These are phyloP conservation scores for Strigops habroptila DNA, from an alignment of 2,113 vertebrate genomes.

Conservation along the genomic window DNA sequence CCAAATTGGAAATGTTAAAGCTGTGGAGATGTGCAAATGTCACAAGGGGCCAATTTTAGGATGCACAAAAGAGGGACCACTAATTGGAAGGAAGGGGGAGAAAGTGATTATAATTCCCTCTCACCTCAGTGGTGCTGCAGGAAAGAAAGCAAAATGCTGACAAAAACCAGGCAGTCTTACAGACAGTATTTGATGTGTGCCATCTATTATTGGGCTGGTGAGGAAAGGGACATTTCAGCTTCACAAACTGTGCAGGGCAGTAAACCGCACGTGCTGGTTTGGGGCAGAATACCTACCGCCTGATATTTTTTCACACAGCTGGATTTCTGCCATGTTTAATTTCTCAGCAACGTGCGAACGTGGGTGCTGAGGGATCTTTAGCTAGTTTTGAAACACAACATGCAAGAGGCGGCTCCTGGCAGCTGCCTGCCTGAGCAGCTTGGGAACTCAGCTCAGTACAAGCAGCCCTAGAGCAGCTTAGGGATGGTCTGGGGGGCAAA, in stretches of 20 bases:
- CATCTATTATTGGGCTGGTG: not conserved
- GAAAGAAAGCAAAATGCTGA: not conserved
- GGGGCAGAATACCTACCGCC: not conserved
- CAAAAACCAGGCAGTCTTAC: not conserved
- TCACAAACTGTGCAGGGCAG: not conserved
- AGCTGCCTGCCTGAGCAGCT: not conserved
- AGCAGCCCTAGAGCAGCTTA: not conserved
- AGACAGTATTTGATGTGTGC: not conserved
- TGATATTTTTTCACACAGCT: not conserved
- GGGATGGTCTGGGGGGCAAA: not conserved
- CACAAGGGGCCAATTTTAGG: not conserved
- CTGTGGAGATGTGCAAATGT: not conserved
- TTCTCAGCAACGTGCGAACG: not conserved
- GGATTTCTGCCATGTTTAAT: not conserved
- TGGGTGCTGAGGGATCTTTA: not conserved
- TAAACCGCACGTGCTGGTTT: not conserved
- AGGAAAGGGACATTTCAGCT: not conserved
- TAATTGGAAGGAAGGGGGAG: not conserved
- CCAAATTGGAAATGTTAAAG: not conserved
- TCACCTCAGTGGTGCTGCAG: not conserved
- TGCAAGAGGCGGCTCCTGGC: not conserved
- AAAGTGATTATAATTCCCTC: not conserved
- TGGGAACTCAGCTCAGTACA: not conserved
- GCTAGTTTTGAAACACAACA: not conserved
- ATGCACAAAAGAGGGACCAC: not conserved